Conservation (phyloP, 1,140 invertebrate genomes). For the Oscheius sp. region DNA sequence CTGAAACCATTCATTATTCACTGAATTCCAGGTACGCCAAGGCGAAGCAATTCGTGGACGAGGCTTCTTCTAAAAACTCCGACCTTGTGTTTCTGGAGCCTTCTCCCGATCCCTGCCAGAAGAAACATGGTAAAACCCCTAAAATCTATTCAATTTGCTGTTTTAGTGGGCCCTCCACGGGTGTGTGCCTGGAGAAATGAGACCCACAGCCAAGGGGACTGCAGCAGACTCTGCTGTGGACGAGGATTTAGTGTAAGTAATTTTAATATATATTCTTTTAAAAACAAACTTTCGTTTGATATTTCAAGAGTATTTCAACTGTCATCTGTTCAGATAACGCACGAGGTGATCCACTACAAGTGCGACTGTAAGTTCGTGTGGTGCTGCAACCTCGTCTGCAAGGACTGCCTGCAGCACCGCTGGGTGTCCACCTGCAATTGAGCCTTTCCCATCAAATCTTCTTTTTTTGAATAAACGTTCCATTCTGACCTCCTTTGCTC, state of each 20-base stretch:
- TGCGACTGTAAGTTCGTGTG: slow-evolving; percentile 88
- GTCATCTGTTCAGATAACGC: slow-evolving; percentile 70
- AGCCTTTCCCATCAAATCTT: slow-evolving; percentile 1
- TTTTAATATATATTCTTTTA: neutral
- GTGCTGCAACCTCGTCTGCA: slow-evolving; percentile 86
- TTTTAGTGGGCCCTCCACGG: slow-evolving; percentile 20
- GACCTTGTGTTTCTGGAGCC: slow-evolving; percentile 72
- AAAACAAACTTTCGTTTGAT: neutral
- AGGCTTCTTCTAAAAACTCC: slow-evolving; percentile 44
- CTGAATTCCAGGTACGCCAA: slow-evolving; percentile 15
- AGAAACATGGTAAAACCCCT: neutral
- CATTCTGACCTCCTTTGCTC: too few species aligned
- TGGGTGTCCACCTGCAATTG: slow-evolving; percentile 54
- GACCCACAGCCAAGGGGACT: slow-evolving; percentile 71
- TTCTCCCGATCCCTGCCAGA: slow-evolving; percentile 76
- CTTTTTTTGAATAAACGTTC: slow-evolving; percentile 15
- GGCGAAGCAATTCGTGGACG: slow-evolving; percentile 21
- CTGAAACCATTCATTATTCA: too few species aligned
- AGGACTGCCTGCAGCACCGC: slow-evolving; percentile 68
- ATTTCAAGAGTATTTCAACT: neutral
- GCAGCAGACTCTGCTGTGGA: slow-evolving; percentile 81
- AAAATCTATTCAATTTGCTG: neutral
- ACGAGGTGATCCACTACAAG: slow-evolving; percentile 80
- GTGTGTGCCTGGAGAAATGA: slow-evolving; percentile 71
- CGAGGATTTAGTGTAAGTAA: slow-evolving; percentile 71